Percentiles rank a stretch among this genome's conserved stretches.
These are phyloP conservation scores for Otolemur crassicaudatus DNA, from an alignment of 2,797 vertebrate species.

Conservation along the genomic window DNA sequence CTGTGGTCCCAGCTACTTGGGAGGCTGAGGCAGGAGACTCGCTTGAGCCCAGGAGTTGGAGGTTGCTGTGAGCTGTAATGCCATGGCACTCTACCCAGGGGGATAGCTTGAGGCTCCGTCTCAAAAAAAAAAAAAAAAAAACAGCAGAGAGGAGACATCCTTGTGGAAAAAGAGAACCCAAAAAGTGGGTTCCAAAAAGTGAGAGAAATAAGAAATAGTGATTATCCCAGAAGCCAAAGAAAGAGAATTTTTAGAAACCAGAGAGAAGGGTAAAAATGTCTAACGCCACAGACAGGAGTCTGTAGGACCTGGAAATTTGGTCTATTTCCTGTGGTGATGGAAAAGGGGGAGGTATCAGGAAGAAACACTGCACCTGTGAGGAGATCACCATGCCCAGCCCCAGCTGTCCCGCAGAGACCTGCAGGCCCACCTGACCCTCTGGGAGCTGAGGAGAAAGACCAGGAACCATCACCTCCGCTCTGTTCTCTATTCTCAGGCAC, in stretches of 20 bases:
- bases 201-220: not conserved
- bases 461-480: not conserved
- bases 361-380: not conserved
- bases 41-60: too few relatives aligned
- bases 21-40: too few relatives aligned
- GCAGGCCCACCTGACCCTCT: not conserved
- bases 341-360: not conserved
- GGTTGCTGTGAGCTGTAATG: too few relatives aligned
- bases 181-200: not conserved
- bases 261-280: not conserved
- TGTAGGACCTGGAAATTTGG: not conserved
- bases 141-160: not conserved
- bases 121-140: too few relatives aligned
- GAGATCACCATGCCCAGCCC: not conserved
- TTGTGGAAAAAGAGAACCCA: not conserved
- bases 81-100: too few relatives aligned
- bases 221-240: constrained; percentile 24
- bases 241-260: not conserved
- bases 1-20: too few relatives aligned
- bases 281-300: not conserved
- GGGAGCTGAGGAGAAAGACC: not conserved
- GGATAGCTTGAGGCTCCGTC: too few relatives aligned
- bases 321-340: not conserved
- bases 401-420: not conserved
- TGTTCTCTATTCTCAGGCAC: not conserved